Evolutionary conservation across 2,888 invertebrate genomes (phyloP).

Genomic region (Osmoderma eremita): DNA sequence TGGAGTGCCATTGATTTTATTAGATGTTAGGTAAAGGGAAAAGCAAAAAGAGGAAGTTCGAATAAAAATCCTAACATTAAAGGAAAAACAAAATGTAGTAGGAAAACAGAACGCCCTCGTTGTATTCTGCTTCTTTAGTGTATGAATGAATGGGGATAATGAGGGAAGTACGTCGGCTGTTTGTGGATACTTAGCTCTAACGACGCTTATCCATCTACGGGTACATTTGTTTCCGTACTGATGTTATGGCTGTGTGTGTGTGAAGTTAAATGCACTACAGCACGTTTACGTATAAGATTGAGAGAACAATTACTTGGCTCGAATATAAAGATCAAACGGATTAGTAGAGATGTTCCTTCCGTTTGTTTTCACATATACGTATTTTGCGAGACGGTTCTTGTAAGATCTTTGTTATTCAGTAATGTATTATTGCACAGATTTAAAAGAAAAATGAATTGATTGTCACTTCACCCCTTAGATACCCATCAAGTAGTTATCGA

Average conservation of each 20-base stretch:
- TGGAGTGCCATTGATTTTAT: constrained; percentile 27
- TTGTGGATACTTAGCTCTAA: constrained; percentile 18
- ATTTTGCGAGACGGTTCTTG: background rate
- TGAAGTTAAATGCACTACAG: background rate
- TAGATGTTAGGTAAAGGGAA: constrained; percentile 3
- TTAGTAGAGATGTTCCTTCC: constrained; percentile 5
- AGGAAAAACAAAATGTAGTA: too few relatives aligned
- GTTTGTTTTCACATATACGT: background rate
- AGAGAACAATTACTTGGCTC: constrained; percentile 1
- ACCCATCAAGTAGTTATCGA: too few relatives aligned
- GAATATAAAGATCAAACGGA: constrained; percentile 14
- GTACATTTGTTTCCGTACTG: background rate
- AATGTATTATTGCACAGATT: background rate
- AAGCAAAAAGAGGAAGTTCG: background rate
- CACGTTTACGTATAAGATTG: background rate
- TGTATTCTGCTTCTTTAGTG: constrained; percentile 3
- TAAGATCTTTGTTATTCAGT: background rate
- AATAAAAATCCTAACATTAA: too few relatives aligned
- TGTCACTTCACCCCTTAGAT: too few relatives aligned
- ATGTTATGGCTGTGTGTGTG: background rate
- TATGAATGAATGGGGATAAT: constrained; percentile 5
- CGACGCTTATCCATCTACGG: constrained; percentile 23
- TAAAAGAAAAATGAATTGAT: too few relatives aligned
- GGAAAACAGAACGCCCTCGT: background rate
- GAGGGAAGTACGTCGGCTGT: background rate